A percentile compares a stretch with the other conserved stretches of the same genome.
Evolutionary conservation across 2,888 invertebrate genomes (phyloP).

Genomic region (Cataglyphis livida): DNA sequence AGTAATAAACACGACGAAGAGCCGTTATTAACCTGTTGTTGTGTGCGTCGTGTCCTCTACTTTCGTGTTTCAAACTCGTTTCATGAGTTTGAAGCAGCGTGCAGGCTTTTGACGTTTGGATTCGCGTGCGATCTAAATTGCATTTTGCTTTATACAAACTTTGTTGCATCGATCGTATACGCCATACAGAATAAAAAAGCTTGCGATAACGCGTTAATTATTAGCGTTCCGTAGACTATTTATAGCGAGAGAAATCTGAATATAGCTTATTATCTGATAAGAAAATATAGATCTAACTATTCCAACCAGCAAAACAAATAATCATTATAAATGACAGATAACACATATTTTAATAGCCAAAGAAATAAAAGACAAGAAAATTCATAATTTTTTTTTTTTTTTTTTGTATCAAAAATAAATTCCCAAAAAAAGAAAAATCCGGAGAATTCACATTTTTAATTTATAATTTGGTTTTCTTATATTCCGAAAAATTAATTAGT

Average conservation of each 20-base stretch:
- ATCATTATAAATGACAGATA: neutral
- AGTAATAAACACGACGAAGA: neutral
- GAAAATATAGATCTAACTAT: neutral
- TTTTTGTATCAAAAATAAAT: neutral
- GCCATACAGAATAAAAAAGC: neutral
- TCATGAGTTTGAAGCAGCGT: neutral
- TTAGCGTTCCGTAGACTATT: neutral
- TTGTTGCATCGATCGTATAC: neutral
- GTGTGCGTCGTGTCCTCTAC: neutral
- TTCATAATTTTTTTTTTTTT: neutral
- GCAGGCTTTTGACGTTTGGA: neutral
- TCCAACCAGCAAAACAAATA: neutral
- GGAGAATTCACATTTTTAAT: neutral
- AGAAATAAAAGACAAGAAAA: neutral
- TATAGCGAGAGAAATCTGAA: neutral
- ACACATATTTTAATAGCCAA: neutral
- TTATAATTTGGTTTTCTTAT: too few relatives aligned
- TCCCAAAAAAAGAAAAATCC: neutral
- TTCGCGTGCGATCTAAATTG: slow-evolving; percentile 28
- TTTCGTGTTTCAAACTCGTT: slow-evolving; percentile 18
- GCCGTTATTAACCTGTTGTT: neutral
- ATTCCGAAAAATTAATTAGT: neutral
- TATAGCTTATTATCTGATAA: slow-evolving; percentile 11
- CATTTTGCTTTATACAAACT: slow-evolving; percentile 4
- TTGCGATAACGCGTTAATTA: neutral